Conservation (phyloP, 2,113 vertebrate species). For the Chelonoidis abingdonii region DNA sequence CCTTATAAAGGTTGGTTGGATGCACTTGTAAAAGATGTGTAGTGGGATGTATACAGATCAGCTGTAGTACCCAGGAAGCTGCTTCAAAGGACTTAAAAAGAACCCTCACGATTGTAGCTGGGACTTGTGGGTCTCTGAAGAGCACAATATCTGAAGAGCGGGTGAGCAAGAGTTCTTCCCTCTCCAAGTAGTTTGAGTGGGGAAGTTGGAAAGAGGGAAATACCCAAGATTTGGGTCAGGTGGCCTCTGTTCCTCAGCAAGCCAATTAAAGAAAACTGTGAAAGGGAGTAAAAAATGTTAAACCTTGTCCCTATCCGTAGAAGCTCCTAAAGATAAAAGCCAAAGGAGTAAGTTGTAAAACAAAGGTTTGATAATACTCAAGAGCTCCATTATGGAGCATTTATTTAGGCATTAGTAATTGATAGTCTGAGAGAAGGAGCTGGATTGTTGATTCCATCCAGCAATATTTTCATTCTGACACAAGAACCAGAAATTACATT, state of each 20-base stretch:
- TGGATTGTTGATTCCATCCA: background rate
- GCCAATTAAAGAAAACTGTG: background rate
- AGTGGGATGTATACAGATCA: background rate
- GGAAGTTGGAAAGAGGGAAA: background rate
- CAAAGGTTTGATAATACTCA: background rate
- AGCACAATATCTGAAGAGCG: background rate
- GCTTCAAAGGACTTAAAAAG: background rate
- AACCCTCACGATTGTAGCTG: background rate
- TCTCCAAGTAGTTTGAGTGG: background rate
- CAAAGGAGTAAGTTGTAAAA: background rate
- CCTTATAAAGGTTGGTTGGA: background rate
- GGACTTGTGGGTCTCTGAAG: background rate
- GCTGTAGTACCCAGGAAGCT: background rate
- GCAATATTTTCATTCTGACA: background rate
- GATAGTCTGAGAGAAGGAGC: slow-evolving; percentile 6
- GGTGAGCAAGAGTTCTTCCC: background rate
- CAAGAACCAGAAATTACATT: background rate
- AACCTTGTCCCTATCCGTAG: background rate
- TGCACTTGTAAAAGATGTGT: background rate
- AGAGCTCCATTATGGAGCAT: background rate
- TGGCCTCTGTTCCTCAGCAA: background rate
- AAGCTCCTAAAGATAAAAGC: background rate
- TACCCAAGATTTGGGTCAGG: background rate
- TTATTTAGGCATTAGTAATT: background rate
- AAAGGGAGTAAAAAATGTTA: background rate